These are phyloP conservation scores for Grantiella picta DNA, from an alignment of 2,113 vertebrate genomes.

Conservation along the genomic window DNA sequence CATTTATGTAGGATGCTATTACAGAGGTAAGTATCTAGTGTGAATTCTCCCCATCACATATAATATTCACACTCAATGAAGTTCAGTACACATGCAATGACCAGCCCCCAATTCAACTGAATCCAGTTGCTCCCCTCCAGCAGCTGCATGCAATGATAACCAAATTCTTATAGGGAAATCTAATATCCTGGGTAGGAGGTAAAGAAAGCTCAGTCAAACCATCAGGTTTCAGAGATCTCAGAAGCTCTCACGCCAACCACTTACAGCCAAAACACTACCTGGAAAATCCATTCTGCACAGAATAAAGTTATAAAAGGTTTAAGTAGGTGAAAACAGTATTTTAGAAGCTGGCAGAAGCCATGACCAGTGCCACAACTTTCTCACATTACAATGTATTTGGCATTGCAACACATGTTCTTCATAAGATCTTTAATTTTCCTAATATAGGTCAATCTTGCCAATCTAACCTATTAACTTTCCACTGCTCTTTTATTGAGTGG, in stretches of 20 bases:
- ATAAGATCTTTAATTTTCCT: background rate
- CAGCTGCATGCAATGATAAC: background rate
- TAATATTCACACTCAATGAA: background rate
- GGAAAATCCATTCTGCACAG: background rate
- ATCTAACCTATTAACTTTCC: background rate
- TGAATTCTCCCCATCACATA: slow-evolving; percentile 1
- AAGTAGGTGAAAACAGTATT: slow-evolving; percentile 6
- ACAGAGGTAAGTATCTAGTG: background rate
- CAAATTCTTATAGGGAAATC: background rate
- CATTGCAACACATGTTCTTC: background rate
- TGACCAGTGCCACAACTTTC: background rate
- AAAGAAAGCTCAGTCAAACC: background rate
- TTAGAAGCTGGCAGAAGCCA: slow-evolving; percentile 2
- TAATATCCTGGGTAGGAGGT: background rate
- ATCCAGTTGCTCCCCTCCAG: slow-evolving; percentile 2
- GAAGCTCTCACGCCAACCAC: background rate
- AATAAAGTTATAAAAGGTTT: slow-evolving; percentile 7
- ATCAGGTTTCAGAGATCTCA: background rate
- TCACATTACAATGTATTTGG: background rate
- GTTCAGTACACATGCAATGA: background rate
- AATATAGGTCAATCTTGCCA: background rate
- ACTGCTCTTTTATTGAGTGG: background rate
- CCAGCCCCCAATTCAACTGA: background rate
- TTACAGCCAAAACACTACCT: background rate
- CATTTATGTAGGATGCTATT: slow-evolving; percentile 12